Percentiles rank a stretch among this genome's conserved stretches.
These are phyloP conservation scores for Tapera naevia DNA, from an alignment of 2,797 vertebrate genomes.

Conservation along the genomic window DNA sequence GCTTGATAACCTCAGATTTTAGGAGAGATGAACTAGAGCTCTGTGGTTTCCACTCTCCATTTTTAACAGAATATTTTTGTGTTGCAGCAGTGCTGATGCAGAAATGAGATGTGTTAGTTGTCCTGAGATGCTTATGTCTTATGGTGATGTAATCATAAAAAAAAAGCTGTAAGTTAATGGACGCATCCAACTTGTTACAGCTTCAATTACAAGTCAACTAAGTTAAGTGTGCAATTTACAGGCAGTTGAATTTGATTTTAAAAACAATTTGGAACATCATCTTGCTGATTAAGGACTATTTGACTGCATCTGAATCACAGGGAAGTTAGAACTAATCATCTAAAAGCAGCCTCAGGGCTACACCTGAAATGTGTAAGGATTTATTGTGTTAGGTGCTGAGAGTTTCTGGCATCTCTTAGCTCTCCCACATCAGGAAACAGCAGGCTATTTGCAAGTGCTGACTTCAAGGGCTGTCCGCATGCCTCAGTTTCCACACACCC, in stretches of 20 bases:
- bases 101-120: neutral
- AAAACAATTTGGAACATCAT: neutral
- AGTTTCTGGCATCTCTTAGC: neutral
- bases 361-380: neutral
- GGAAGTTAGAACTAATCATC: neutral
- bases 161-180: neutral
- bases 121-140: neutral
- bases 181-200: neutral
- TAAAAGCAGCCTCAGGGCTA: constrained; percentile 12
- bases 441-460: neutral
- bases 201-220: neutral
- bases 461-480: neutral
- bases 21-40: neutral
- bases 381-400: neutral
- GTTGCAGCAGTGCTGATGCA: neutral
- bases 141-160: neutral
- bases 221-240: neutral
- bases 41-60: neutral
- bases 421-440: neutral
- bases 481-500: neutral
- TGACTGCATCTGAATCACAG: neutral
- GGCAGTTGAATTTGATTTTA: neutral
- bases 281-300: neutral
- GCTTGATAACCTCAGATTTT: neutral
- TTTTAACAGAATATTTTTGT: neutral